Evolutionary conservation across 2,888 invertebrate species (phyloP), one percentile per base, ranked within the genome.

Genomic region (Branchipolynoe longqiensis): DNA sequence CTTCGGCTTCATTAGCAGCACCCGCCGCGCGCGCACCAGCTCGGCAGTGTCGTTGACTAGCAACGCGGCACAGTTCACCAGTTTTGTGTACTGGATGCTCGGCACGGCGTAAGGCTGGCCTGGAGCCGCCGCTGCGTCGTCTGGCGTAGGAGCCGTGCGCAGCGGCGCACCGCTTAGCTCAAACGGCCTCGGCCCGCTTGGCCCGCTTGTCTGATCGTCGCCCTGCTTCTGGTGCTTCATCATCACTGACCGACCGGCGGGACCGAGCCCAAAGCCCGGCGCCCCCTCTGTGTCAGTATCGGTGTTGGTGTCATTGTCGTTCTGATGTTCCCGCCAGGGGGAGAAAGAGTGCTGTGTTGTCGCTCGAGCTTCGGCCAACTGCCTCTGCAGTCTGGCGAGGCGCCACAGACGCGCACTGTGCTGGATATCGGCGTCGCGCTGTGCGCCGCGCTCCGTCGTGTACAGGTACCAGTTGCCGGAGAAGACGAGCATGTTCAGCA

Each of bases 61-160:
- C 6, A 92, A 86, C 25, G 87, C 88, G 12, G 78, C 86, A 86
- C 92, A 92, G 83, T 90, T 86, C 25, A 91, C 82, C 31, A 85
- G 82, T 8, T 82, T 58, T 2, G 85, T 82, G 18, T 25, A 33
- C 25, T 82, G 22, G 1, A 88, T 86, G 2, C 14, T 31, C 0
- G 88, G 88, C n/a, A 88, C 84, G 33, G 40, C 8, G 62, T 88
- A 88, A 14, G n/a, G 25, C 40, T 73, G 36, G 6, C 84, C 22
- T 14, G 69, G 48, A 4, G 33, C 54, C 12, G 48, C 48, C 18
- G 8, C 8, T 48, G 48, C 48, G 8, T 48, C 18, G 8, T 18
- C 8, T 12, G 18, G 8, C 48, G 8, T 48, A 18, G 18, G 48
- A 48, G 48, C 48, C 48, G 18, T 48, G 8, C 18, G 8, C 18